Evolutionary conservation across 2,888 invertebrate genomes (phyloP).

Genomic region (Lordiphosa fenestrarum): DNA sequence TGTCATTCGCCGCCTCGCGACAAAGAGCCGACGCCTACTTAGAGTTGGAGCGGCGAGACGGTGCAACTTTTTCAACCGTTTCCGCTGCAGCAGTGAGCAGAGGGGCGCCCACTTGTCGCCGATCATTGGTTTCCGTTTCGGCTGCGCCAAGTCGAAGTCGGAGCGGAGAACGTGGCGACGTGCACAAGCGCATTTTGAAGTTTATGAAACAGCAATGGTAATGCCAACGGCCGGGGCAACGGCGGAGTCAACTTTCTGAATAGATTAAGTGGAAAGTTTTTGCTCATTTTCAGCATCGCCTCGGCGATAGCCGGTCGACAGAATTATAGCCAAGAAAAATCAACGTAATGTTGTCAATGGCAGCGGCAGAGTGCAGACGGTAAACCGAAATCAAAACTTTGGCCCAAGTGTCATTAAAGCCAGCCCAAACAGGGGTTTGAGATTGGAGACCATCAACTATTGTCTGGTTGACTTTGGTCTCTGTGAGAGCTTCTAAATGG

Average conservation of each 20-base stretch:
- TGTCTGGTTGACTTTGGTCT: constrained; percentile 59
- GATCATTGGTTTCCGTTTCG: constrained; percentile 75
- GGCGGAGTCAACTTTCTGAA: constrained; percentile 65
- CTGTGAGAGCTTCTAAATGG: constrained; percentile 10
- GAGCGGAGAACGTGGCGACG: constrained; percentile 57
- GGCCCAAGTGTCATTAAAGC: constrained; percentile 74
- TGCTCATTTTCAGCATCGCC: constrained; percentile 69
- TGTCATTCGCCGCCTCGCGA: constrained; percentile 71
- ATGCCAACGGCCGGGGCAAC: constrained; percentile 18
- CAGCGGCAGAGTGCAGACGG: constrained; percentile 35
- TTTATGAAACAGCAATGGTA: constrained; percentile 69
- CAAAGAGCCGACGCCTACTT: constrained; percentile 68
- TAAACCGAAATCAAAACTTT: constrained; percentile 59
- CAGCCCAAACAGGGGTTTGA: constrained; percentile 45
- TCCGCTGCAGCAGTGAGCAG: constrained; percentile 40
- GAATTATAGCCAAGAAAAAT: constrained; percentile 34
- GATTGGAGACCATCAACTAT: constrained; percentile 42
- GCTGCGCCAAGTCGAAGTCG: constrained; percentile 25
- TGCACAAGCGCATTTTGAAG: constrained; percentile 75
- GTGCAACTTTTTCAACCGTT: constrained; percentile 52
- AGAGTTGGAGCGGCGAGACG: constrained; percentile 47
- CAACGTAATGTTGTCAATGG: constrained; percentile 66
- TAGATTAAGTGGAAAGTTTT: constrained; percentile 77
- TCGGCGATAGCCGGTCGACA: constrained; percentile 46
- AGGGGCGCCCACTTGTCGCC: constrained; percentile 64